Conservation (phyloP, 2,113 vertebrate genomes). For the Calcarius ornatus region DNA sequence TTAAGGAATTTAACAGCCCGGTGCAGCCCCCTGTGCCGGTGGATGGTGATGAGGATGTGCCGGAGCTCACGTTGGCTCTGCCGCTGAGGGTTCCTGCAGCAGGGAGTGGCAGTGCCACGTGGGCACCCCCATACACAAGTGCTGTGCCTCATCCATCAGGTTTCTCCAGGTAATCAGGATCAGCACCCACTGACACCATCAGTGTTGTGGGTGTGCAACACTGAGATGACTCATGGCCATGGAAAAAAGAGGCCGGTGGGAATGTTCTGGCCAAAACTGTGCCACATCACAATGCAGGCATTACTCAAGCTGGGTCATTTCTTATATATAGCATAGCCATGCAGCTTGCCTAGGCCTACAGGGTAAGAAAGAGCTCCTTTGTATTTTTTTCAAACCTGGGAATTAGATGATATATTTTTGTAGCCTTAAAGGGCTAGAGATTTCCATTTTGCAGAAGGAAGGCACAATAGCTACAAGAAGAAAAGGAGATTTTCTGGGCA, state of each 20-base stretch:
- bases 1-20: constrained; percentile 35
- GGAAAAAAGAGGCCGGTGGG: constrained; percentile 4
- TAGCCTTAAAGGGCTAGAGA: background rate
- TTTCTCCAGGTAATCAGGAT: background rate
- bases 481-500: constrained; percentile 48
- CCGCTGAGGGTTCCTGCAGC: background rate
- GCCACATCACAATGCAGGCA: constrained; percentile 1
- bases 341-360: background rate
- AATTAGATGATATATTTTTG: background rate
- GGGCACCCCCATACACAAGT: background rate
- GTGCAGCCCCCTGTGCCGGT: background rate
- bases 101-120: background rate
- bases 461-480: background rate
- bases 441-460: constrained; percentile 36
- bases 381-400: background rate
- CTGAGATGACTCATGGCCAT: constrained; percentile 16
- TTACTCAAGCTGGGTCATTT: constrained; percentile 38
- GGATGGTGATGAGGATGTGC: constrained; percentile 24
- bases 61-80: background rate
- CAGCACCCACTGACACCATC: background rate
- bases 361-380: background rate
- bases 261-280: background rate
- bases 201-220: background rate
- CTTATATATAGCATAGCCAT: background rate
- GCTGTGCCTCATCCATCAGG: background rate